Evolutionary conservation across 1,140 invertebrate species (phyloP).

Genomic region (Drosophila nigromelanica): DNA sequence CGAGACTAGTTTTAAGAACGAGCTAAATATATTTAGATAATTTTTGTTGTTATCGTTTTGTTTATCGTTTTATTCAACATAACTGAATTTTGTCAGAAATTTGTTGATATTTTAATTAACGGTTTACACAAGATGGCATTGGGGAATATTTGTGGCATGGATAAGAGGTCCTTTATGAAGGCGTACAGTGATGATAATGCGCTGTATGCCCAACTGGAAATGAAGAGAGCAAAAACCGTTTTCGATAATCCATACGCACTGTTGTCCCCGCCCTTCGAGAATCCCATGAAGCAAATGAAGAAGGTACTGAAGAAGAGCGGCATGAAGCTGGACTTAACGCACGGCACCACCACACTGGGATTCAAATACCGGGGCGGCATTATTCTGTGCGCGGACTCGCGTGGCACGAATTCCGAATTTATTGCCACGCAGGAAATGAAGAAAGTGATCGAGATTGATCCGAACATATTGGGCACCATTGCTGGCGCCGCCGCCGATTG

Average conservation of each 20-base stretch:
- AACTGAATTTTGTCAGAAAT: no score
- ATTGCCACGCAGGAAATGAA: conserved; percentile 97
- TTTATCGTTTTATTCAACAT: no score
- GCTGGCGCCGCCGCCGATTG: conserved; percentile 96
- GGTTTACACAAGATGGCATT: background rate
- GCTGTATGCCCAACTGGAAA: conserved; percentile 54
- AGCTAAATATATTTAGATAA: background rate
- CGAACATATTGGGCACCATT: conserved; percentile 87
- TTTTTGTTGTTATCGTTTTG: no score
- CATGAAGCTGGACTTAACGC: conserved; percentile 95
- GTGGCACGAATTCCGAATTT: conserved; percentile 96
- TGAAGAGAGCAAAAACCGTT: conserved; percentile 83
- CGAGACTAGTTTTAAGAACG: background rate
- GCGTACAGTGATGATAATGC: conserved; percentile 53
- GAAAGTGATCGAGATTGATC: conserved; percentile 98
- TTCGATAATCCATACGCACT: conserved; percentile 87
- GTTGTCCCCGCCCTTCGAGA: conserved; percentile 86
- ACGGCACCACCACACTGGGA: conserved; percentile 98
- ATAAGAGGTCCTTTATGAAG: conserved; percentile 84
- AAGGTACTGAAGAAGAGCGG: conserved; percentile 86
- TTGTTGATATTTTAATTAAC: no score
- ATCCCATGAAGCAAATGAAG: conserved; percentile 86
- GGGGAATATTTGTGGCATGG: conserved; percentile 86
- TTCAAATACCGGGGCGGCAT: conserved; percentile 96
- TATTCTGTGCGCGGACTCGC: conserved; percentile 96